Percentiles rank a stretch among this genome's conserved stretches.
Evolutionary conservation across 2,888 invertebrate genomes (phyloP).

Genomic region (Pollenia griseotomentosa): DNA sequence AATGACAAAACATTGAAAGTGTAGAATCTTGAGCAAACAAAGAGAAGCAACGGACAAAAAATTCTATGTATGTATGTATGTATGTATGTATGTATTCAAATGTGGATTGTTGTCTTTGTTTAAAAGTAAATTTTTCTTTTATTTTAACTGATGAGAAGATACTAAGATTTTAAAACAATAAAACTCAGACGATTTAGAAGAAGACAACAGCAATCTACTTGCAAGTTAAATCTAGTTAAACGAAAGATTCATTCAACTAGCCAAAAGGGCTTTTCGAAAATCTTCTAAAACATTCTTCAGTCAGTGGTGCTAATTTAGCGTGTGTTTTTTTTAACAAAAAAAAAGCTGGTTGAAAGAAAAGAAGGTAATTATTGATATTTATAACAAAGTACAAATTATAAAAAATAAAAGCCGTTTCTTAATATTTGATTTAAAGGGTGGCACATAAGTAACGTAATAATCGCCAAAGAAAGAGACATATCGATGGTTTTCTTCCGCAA

Average conservation of each 20-base stretch:
- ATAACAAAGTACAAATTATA: no score
- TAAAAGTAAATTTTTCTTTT: conserved; percentile 3
- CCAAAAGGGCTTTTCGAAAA: conserved; percentile 47
- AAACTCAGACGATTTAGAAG: conserved; percentile 23
- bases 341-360: no score
- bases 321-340: not conserved
- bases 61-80: conserved; percentile 13
- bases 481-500: no score
- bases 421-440: no score
- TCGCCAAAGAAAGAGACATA: no score
- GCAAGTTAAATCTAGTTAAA: conserved; percentile 51
- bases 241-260: conserved; percentile 59
- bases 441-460: no score
- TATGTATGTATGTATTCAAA: no score
- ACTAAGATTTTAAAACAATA: conserved; percentile 60
- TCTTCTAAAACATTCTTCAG: conserved; percentile 35
- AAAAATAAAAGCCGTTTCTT: no score
- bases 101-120: conserved; percentile 16
- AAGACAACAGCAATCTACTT: conserved; percentile 31
- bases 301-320: conserved; percentile 25
- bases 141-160: conserved; percentile 45
- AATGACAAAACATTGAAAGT: conserved; percentile 69
- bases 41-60: conserved; percentile 17
- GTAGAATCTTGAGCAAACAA: conserved; percentile 47
- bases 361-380: no score